These are phyloP conservation scores for Sturnira hondurensis DNA, from an alignment of 2,113 vertebrate species.

Conservation along the genomic window DNA sequence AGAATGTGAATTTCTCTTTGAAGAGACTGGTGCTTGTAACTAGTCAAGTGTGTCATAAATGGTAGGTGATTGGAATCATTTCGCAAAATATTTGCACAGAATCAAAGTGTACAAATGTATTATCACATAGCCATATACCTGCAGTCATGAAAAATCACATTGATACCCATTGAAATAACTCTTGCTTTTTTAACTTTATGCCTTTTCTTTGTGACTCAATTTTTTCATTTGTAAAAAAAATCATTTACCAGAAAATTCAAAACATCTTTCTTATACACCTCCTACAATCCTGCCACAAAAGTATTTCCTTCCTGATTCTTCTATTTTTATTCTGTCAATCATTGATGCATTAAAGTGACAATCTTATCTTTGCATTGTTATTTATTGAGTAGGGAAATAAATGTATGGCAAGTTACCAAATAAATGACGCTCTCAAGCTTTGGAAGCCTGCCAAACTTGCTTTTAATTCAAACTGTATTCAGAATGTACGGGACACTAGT, in stretches of 20 bases:
- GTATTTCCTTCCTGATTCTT: background rate
- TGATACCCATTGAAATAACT: conserved; percentile 12
- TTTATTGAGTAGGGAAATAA: conserved; percentile 55
- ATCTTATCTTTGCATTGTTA: conserved; percentile 58
- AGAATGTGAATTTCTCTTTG: background rate
- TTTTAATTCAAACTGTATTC: conserved; percentile 58
- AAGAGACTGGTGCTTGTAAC: background rate
- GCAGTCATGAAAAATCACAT: background rate
- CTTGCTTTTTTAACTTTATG: background rate
- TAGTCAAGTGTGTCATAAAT: background rate
- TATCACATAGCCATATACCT: background rate
- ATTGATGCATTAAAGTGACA: conserved; percentile 46
- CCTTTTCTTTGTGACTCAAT: background rate
- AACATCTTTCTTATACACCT: background rate
- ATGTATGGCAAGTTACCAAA: conserved; percentile 38
- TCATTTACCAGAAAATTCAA: background rate
- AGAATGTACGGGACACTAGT: background rate
- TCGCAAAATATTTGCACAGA: background rate
- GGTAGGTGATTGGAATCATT: background rate
- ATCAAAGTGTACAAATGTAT: background rate
- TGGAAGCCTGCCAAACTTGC: conserved; percentile 54
- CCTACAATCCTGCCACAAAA: background rate
- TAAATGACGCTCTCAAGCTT: conserved; percentile 29
- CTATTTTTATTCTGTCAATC: background rate
- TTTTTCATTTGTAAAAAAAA: conserved; percentile 10